phyloP scores from a whole-genome alignment of 2,113 vertebrate species.

The Cyphomyrus plagiostoma region DNA sequence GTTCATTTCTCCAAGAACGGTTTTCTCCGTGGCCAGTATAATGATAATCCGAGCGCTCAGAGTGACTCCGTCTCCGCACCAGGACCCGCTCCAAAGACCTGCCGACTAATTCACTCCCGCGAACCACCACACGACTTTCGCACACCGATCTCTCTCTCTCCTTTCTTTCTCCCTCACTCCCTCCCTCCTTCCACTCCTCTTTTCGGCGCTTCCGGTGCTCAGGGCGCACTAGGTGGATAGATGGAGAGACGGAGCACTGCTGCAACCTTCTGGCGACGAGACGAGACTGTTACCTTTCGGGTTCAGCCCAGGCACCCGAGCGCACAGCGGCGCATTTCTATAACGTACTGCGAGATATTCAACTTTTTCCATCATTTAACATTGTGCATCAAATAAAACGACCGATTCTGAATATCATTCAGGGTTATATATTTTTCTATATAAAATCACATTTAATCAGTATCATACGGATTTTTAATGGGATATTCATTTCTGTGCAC shows the following conservation, averaged over 20 bases:
- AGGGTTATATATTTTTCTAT: neutral
- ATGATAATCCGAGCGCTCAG: neutral
- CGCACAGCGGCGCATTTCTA: neutral
- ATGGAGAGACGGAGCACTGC: slow-evolving; percentile 42
- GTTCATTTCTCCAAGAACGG: neutral
- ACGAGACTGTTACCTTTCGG: neutral
- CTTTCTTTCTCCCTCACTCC: slow-evolving; percentile 16
- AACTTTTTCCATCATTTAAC: neutral
- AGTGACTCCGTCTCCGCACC: neutral
- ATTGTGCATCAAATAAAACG: neutral
- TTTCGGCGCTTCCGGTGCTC: slow-evolving; percentile 45
- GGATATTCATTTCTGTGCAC: neutral
- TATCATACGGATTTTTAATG: neutral
- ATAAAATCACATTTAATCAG: neutral
- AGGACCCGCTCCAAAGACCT: neutral
- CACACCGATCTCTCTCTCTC: neutral
- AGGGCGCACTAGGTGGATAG: neutral
- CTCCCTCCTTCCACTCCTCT: slow-evolving; percentile 18
- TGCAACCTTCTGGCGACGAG: slow-evolving; percentile 51
- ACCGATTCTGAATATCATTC: neutral
- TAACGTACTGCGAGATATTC: neutral
- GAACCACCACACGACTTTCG: slow-evolving; percentile 8
- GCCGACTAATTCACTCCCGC: slow-evolving; percentile 30
- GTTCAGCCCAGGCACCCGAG: neutral
- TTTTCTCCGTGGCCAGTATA: neutral